Percentiles rank a stretch among this genome's conserved stretches.
Evolutionary conservation across 2,113 vertebrate species (phyloP).

Genomic region (Saccopteryx bilineata): DNA sequence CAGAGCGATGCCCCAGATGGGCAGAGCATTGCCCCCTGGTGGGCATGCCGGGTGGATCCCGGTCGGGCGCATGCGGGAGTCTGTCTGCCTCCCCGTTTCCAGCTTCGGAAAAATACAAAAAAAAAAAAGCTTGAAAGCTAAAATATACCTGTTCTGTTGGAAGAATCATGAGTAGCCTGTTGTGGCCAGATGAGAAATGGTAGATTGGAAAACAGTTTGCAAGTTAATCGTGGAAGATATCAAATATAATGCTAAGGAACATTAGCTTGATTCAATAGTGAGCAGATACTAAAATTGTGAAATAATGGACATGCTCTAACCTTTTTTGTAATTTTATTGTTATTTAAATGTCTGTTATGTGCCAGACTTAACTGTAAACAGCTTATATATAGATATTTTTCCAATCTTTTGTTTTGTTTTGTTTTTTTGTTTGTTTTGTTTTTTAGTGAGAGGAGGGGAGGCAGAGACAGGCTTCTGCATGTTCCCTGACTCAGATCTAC

Average conservation of each 20-base stretch:
- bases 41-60: no score
- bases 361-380: background rate
- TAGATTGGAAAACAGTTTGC: background rate
- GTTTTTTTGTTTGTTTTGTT: no score
- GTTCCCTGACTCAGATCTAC: no score
- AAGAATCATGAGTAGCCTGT: background rate
- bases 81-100: no score
- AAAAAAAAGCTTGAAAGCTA: background rate
- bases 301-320: background rate
- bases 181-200: background rate
- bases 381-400: background rate
- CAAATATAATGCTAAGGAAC: background rate
- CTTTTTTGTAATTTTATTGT: background rate
- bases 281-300: background rate
- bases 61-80: no score
- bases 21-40: no score
- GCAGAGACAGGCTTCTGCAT: no score
- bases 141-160: background rate
- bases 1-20: no score
- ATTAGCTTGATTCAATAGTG: background rate
- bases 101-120: no score
- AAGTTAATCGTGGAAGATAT: background rate
- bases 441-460: no score
- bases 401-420: background rate
- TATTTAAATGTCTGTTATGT: background rate